Evolutionary conservation across 2,113 vertebrate genomes (phyloP).

Genomic region (Rhizomys pruinosus): DNA sequence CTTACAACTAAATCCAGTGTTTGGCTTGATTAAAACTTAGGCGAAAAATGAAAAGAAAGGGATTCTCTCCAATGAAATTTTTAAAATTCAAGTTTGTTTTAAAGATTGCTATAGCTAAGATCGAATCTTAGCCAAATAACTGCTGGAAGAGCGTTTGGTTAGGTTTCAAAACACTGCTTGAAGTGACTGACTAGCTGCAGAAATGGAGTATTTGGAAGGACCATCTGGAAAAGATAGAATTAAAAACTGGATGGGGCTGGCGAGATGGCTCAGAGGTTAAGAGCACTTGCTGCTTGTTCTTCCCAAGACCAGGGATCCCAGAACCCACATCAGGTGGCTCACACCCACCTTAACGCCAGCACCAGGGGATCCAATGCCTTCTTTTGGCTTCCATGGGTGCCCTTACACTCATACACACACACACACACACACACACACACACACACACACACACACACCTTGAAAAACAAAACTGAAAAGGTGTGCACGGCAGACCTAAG

Average conservation of each 20-base stretch:
- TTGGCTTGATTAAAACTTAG: slow-evolving; percentile 25
- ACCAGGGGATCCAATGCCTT: not conserved
- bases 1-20: not conserved
- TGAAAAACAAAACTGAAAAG: slow-evolving; percentile 10
- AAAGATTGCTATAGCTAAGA: not conserved
- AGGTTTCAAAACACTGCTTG: slow-evolving; percentile 53
- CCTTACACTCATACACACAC: not conserved
- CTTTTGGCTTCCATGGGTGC: not conserved
- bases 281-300: no score
- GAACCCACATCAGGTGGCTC: not conserved
- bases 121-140: slow-evolving; percentile 56
- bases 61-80: not conserved
- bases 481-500: not conserved
- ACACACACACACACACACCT: no score
- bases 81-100: not conserved
- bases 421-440: no score
- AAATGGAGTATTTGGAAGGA: slow-evolving; percentile 59
- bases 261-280: not conserved
- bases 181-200: slow-evolving; percentile 51
- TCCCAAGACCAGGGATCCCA: not conserved
- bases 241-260: not conserved
- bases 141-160: slow-evolving; percentile 54
- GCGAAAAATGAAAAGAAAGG: slow-evolving; percentile 33
- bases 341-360: no score
- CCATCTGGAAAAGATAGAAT: slow-evolving; percentile 61